phyloP scores from a whole-genome alignment of 2,113 vertebrate genomes.

The Anhinga rufa region DNA sequence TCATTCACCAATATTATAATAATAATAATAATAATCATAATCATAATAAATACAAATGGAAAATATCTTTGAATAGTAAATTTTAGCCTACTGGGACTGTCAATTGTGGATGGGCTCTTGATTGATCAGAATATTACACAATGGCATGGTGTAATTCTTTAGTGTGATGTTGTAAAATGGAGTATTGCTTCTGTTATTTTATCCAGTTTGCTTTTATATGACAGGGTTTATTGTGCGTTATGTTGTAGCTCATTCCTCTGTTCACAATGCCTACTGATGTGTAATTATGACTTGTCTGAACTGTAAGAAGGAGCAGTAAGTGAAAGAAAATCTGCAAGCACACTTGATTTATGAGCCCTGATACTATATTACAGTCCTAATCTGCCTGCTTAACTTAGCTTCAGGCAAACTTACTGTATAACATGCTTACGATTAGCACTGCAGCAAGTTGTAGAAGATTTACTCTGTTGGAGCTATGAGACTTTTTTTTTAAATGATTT shows the following conservation, averaged over 20 bases:
- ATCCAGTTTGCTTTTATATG: conserved; percentile 91
- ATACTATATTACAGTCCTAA: conserved; percentile 82
- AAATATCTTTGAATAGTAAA: conserved; percentile 73
- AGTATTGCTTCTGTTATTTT: conserved; percentile 90
- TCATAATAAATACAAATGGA: conserved; percentile 66
- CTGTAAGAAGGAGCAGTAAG: conserved; percentile 86
- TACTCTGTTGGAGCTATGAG: conserved; percentile 69
- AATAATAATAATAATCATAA: conserved; percentile 55
- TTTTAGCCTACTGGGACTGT: conserved; percentile 76
- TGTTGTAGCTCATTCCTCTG: conserved; percentile 89
- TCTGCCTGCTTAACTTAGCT: conserved; percentile 86
- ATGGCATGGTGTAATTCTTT: conserved; percentile 81
- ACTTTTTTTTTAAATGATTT: conserved; percentile 68
- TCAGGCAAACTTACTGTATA: conserved; percentile 78
- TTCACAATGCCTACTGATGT: conserved; percentile 85
- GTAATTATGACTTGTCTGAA: conserved; percentile 95
- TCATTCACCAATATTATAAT: conserved; percentile 60
- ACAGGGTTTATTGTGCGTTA: conserved; percentile 94
- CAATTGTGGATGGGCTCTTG: conserved; percentile 77
- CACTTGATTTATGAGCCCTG: conserved; percentile 89
- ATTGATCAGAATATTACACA: conserved; percentile 85
- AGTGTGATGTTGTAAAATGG: conserved; percentile 83
- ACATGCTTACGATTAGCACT: conserved; percentile 76
- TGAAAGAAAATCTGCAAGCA: conserved; percentile 85
- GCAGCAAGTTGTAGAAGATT: conserved; percentile 76